These are phyloP conservation scores for Cyanocitta stelleri DNA, from an alignment of 2,113 vertebrate genomes.

Conservation along the genomic window DNA sequence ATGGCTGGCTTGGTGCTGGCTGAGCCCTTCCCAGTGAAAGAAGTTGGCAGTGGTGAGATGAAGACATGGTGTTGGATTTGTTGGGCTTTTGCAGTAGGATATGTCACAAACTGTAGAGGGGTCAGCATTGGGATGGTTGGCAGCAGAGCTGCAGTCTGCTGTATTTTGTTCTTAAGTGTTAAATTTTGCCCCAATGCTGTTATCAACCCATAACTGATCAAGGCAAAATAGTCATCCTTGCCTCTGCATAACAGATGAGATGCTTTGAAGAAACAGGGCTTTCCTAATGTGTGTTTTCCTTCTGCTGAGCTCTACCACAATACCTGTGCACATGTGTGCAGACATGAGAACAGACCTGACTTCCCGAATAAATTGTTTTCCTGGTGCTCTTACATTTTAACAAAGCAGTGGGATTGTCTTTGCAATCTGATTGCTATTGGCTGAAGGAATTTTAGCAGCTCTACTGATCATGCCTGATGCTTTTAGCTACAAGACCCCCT, in stretches of 20 bases:
- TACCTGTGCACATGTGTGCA: not conserved
- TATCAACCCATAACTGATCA: not conserved
- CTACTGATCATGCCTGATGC: not conserved
- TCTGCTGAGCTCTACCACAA: not conserved
- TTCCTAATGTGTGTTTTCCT: not conserved
- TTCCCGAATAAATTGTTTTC: not conserved
- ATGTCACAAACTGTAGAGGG: not conserved
- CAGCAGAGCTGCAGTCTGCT: not conserved
- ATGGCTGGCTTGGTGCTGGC: not conserved
- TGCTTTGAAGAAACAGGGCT: not conserved
- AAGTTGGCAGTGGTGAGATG: not conserved
- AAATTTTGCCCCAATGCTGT: not conserved
- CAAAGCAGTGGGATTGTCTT: not conserved
- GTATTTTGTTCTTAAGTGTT: not conserved
- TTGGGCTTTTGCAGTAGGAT: not conserved
- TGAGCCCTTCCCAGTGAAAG: not conserved
- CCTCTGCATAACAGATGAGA: not conserved
- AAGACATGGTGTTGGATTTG: not conserved
- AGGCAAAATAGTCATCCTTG: not conserved
- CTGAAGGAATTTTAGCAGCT: not conserved
- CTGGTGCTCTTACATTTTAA: not conserved
- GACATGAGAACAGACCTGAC: not conserved
- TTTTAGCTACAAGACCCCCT: not conserved
- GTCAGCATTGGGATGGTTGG: not conserved
- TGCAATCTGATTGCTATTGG: not conserved